Evolutionary conservation across 2,888 invertebrate species (phyloP).

Genomic region (Tubiluchus corallicola): DNA sequence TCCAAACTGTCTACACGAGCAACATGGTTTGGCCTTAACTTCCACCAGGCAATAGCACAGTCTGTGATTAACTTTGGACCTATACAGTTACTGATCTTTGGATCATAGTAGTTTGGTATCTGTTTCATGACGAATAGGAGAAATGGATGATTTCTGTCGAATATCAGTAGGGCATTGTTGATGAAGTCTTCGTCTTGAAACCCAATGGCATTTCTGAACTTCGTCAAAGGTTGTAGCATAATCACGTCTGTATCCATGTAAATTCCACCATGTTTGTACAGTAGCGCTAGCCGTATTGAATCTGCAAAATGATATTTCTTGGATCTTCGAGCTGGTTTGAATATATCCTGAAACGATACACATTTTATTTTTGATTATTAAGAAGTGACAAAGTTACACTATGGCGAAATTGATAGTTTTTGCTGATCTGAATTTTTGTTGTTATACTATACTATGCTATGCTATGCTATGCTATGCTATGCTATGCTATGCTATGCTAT

Average conservation of each 20-base stretch:
- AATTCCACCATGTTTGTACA: slow-evolving; percentile 57
- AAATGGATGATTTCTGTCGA: slow-evolving; percentile 34
- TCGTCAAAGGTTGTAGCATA: slow-evolving; percentile 39
- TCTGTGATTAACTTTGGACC: neutral
- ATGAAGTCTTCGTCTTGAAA: slow-evolving; percentile 39
- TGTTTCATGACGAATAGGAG: slow-evolving; percentile 24
- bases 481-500: too few species aligned
- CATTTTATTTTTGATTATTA: too few species aligned
- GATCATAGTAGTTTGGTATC: slow-evolving; percentile 1
- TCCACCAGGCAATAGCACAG: neutral
- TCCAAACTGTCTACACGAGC: too few species aligned
- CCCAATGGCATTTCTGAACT: slow-evolving; percentile 42
- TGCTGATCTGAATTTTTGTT: too few species aligned
- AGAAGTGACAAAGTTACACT: too few species aligned
- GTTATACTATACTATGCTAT: too few species aligned
- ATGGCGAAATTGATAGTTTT: too few species aligned
- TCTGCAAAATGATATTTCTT: slow-evolving; percentile 26
- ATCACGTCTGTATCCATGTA: slow-evolving; percentile 56
- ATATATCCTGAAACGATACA: neutral
- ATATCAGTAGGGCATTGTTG: slow-evolving; percentile 47
- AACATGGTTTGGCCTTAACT: neutral
- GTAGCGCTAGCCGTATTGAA: slow-evolving; percentile 41
- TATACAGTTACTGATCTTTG: neutral
- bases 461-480: too few species aligned
- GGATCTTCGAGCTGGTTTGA: neutral